Percentiles rank a stretch among this genome's conserved stretches.
Evolutionary conservation across 2,797 vertebrate species (phyloP).

Genomic region (Lacerta viridis): DNA sequence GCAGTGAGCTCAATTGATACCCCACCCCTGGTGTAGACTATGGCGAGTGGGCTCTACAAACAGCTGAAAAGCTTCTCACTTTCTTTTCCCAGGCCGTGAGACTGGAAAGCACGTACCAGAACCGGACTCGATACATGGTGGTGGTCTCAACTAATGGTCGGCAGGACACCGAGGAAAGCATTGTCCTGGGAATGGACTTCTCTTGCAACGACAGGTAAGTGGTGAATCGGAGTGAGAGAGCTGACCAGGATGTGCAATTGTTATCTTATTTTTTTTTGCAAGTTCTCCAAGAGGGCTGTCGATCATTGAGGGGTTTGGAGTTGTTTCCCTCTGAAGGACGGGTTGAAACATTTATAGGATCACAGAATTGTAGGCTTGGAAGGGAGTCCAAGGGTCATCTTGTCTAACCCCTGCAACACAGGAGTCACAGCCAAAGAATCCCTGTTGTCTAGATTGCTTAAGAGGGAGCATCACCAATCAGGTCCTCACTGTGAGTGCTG

Average conservation of each 20-base stretch:
- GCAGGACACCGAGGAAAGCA: slow-evolving; percentile 97
- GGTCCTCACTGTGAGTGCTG: background rate
- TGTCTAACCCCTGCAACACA: no score
- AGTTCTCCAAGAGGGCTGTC: no score
- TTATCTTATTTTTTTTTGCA: no score
- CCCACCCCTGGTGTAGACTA: background rate
- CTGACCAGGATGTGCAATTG: background rate
- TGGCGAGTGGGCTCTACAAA: no score
- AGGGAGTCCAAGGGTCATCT: no score
- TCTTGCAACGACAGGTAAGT: slow-evolving; percentile 90
- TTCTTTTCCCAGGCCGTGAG: slow-evolving; percentile 88
- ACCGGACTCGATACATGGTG: slow-evolving; percentile 97
- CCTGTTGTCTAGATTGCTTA: no score
- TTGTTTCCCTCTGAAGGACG: no score
- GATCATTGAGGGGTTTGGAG: no score
- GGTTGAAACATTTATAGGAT: no score
- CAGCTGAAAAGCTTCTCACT: background rate
- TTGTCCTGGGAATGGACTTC: slow-evolving; percentile 97
- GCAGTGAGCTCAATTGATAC: no score
- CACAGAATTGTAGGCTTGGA: no score
- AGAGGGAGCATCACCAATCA: background rate
- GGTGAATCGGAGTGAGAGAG: background rate
- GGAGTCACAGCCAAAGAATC: no score
- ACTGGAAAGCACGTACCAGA: slow-evolving; percentile 93
- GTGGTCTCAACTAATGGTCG: slow-evolving; percentile 96